These are phyloP conservation scores for Tragelaphus eurycerus DNA, from an alignment of 2,797 vertebrate species.

Conservation along the genomic window DNA sequence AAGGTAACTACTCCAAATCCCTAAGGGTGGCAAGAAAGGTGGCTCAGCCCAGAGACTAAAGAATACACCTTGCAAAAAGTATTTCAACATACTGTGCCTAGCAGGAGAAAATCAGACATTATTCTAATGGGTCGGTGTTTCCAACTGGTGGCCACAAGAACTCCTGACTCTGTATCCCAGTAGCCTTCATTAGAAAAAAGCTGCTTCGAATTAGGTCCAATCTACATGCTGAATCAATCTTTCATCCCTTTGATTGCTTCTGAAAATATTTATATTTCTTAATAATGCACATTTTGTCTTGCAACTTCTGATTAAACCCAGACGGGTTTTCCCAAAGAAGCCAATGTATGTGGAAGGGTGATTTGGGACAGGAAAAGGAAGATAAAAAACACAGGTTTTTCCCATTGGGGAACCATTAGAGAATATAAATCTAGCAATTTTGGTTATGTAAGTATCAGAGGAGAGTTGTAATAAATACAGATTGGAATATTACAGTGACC, in stretches of 20 bases:
- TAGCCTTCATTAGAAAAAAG: slow-evolving; percentile 86
- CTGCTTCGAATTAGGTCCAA: slow-evolving; percentile 87
- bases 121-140: slow-evolving; percentile 58
- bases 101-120: slow-evolving; percentile 70
- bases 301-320: slow-evolving; percentile 86
- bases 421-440: slow-evolving; percentile 85
- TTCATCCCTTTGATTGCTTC: slow-evolving; percentile 87
- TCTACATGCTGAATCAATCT: slow-evolving; percentile 87
- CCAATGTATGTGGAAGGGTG: slow-evolving; percentile 73
- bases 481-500: slow-evolving; percentile 77
- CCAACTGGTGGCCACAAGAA: slow-evolving; percentile 72
- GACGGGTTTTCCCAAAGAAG: slow-evolving; percentile 76
- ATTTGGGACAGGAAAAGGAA: slow-evolving; percentile 79
- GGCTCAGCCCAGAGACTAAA: not conserved
- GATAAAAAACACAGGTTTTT: slow-evolving; percentile 80
- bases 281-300: slow-evolving; percentile 87
- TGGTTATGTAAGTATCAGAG: slow-evolving; percentile 81
- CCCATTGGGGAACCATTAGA: slow-evolving; percentile 81
- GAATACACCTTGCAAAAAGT: not conserved
- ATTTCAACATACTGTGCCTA: slow-evolving; percentile 39
- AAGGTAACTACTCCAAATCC: slow-evolving; percentile 46
- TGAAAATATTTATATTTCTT: slow-evolving; percentile 90
- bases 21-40: not conserved
- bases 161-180: slow-evolving; percentile 79
- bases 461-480: slow-evolving; percentile 80